Evolutionary conservation across 1,140 invertebrate genomes (phyloP).

Genomic region (Temnothorax nylanderi): DNA sequence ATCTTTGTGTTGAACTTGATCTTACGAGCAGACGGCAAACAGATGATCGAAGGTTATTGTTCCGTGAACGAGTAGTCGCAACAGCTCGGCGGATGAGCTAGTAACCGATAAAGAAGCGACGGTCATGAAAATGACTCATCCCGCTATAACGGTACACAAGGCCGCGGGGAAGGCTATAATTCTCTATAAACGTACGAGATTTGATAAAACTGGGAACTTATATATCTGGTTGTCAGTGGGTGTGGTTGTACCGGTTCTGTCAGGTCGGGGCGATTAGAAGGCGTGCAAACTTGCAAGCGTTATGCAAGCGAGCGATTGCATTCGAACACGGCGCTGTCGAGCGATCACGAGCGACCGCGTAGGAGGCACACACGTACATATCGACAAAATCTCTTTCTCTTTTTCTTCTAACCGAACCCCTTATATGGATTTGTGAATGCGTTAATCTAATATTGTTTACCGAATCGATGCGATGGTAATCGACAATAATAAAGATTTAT

Average conservation of each 20-base stretch:
- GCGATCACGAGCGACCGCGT: slow-evolving; percentile 59
- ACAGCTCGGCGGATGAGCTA: slow-evolving; percentile 30
- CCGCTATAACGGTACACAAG: slow-evolving; percentile 66
- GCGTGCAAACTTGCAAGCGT: slow-evolving; percentile 66
- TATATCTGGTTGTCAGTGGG: slow-evolving; percentile 68
- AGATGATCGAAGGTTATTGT: slow-evolving; percentile 1
- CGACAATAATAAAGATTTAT: not conserved
- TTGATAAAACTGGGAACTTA: slow-evolving; percentile 36
- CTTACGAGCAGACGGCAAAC: not conserved
- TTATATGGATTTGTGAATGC: not conserved
- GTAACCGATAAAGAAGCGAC: slow-evolving; percentile 42
- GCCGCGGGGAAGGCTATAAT: slow-evolving; percentile 48
- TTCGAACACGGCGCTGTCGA: slow-evolving; percentile 51
- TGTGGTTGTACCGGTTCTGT: slow-evolving; percentile 79
- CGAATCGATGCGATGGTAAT: not conserved
- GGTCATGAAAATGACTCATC: slow-evolving; percentile 68
- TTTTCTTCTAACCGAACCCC: not conserved
- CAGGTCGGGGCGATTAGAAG: slow-evolving; percentile 75
- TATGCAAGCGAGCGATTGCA: slow-evolving; percentile 71
- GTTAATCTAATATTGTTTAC: slow-evolving; percentile 11
- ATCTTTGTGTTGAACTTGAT: slow-evolving; percentile 40
- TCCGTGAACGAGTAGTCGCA: not conserved
- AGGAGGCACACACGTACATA: slow-evolving; percentile 18
- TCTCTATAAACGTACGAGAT: slow-evolving; percentile 30
- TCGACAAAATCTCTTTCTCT: not conserved